Evolutionary conservation across 1,140 invertebrate genomes (phyloP).

Genomic region (Agraylea sexmaculata): DNA sequence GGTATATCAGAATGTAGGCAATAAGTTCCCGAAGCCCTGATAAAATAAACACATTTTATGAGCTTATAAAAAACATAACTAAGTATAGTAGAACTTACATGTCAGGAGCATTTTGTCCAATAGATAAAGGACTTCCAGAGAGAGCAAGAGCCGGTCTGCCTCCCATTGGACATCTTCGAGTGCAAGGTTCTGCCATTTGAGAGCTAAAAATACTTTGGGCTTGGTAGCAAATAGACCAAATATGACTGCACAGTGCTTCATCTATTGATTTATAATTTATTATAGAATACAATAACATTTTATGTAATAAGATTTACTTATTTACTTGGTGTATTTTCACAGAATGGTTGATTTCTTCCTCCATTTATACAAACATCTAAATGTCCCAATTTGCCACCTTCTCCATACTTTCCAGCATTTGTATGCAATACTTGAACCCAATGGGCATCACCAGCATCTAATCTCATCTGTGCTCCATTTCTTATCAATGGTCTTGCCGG

Average conservation of each 20-base stretch:
- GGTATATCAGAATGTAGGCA: constrained; percentile 46
- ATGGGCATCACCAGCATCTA: constrained; percentile 56
- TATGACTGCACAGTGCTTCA: constrained; percentile 58
- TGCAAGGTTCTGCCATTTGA: constrained; percentile 51
- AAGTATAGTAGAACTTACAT: constrained; percentile 22
- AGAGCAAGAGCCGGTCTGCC: constrained; percentile 37
- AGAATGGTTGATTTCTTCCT: constrained; percentile 58
- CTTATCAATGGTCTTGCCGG: constrained; percentile 58
- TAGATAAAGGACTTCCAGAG: constrained; percentile 30
- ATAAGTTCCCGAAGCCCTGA: constrained; percentile 51
- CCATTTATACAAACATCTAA: constrained; percentile 68
- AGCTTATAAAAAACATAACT: not conserved
- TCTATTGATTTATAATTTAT: constrained; percentile 31
- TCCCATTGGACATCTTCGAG: constrained; percentile 51
- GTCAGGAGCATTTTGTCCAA: constrained; percentile 39
- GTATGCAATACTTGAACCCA: constrained; percentile 65
- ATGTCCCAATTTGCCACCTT: constrained; percentile 52
- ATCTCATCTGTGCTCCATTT: constrained; percentile 43
- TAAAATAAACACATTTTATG: constrained; percentile 8
- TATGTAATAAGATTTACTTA: no score
- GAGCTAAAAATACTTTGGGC: constrained; percentile 49
- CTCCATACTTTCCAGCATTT: constrained; percentile 62
- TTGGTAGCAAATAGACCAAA: constrained; percentile 62
- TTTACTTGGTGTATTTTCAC: constrained; percentile 53
- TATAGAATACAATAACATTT: constrained; percentile 1